A percentile compares a stretch with the other conserved stretches of the same genome.
Conservation (phyloP, 2,888 invertebrate genomes). For the Thereva unica region DNA sequence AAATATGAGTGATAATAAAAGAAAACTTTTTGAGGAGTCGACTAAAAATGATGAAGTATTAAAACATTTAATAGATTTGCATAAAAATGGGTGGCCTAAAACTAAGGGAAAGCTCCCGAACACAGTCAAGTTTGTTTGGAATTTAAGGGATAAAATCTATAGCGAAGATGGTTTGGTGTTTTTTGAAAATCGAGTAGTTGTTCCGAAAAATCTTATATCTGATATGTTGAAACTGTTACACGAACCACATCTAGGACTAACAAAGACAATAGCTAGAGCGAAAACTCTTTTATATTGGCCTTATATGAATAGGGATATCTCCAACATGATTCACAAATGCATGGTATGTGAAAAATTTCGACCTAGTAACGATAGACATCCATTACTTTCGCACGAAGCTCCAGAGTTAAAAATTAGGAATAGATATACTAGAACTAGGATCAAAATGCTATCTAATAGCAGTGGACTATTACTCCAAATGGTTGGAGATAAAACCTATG, state of each 20-base stretch:
- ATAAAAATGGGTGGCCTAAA: background rate
- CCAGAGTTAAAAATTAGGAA: constrained; percentile 31
- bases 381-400: constrained; percentile 31
- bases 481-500: constrained; percentile 31
- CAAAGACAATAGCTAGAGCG: background rate
- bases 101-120: too few relatives aligned
- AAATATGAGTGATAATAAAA: constrained; percentile 25
- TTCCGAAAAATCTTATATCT: background rate
- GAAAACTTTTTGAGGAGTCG: background rate
- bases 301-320: constrained; percentile 2
- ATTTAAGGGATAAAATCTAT: background rate
- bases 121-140: background rate
- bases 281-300: too few relatives aligned
- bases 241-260: too few relatives aligned
- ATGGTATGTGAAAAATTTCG: constrained; percentile 13
- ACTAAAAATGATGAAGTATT: background rate
- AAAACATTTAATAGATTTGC: background rate
- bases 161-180: too few relatives aligned
- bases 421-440: constrained; percentile 32
- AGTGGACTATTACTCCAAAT: constrained; percentile 40
- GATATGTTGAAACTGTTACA: constrained; percentile 1
- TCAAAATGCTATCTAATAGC: constrained; percentile 38
- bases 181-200: constrained; percentile 1
- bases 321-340: constrained; percentile 11
- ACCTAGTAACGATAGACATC: constrained; percentile 5